Percentiles rank a stretch among this genome's conserved stretches.
Conservation (phyloP, 2,797 vertebrate species). For the Chaunax sp. region DNA sequence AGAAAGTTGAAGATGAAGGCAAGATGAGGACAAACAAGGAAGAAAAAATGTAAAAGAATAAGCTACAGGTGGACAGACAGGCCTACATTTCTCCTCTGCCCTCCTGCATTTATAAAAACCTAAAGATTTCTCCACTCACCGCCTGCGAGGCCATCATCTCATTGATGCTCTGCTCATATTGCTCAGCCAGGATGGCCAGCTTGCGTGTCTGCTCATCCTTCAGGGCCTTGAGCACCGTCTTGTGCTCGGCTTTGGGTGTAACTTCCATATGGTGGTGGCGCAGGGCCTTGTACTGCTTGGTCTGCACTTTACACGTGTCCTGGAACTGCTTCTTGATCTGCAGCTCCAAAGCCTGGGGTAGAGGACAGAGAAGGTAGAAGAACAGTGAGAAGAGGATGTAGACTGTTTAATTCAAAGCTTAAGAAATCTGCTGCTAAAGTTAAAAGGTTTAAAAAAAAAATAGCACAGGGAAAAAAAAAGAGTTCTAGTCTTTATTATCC, state of each 20-base stretch:
- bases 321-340: slow-evolving; percentile 99
- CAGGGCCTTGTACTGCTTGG: slow-evolving; percentile 99
- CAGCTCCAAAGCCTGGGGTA: slow-evolving; percentile 93
- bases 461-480: neutral
- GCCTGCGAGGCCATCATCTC: slow-evolving; percentile 99
- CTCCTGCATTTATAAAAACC: neutral
- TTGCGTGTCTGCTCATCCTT: slow-evolving; percentile 97
- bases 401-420: neutral
- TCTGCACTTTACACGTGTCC: slow-evolving; percentile 99
- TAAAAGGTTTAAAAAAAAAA: slow-evolving; percentile 13
- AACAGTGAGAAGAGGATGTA: neutral
- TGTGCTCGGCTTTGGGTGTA: slow-evolving; percentile 98
- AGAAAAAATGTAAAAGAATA: slow-evolving; percentile 6
- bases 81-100: no score
- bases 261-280: slow-evolving; percentile 99
- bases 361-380: neutral
- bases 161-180: slow-evolving; percentile 99
- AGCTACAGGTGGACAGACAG: slow-evolving; percentile 48
- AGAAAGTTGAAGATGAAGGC: neutral
- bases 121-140: slow-evolving; percentile 79
- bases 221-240: slow-evolving; percentile 96
- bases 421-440: slow-evolving; percentile 15
- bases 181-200: slow-evolving; percentile 93
- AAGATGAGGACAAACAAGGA: slow-evolving; percentile 3
- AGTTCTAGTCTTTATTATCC: slow-evolving; percentile 2